Evolutionary conservation across 37 sponge, comb jelly and placozoan species (phyloP).

Genomic region (Axinella damicornis): DNA sequence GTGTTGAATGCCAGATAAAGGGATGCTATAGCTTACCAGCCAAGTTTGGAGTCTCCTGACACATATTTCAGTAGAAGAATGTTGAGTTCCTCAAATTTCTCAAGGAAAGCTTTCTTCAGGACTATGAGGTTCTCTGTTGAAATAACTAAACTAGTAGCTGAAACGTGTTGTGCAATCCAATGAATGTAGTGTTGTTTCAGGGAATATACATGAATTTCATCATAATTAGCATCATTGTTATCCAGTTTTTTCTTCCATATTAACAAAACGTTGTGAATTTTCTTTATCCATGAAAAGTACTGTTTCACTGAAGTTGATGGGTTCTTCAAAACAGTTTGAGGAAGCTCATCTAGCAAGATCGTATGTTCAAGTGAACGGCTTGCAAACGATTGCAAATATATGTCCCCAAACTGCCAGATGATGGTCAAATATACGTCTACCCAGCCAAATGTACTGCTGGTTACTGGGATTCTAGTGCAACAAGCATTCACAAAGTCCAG

Average conservation of each 20-base stretch:
- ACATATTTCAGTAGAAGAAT: slow-evolving; percentile 34
- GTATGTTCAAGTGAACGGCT: background rate
- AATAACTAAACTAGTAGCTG: slow-evolving; percentile 2
- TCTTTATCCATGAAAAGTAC: slow-evolving; percentile 64
- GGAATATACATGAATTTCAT: slow-evolving; percentile 61
- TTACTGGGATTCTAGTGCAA: slow-evolving; percentile 27
- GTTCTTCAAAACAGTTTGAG: slow-evolving; percentile 5
- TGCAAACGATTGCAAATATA: slow-evolving; percentile 16
- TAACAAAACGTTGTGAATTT: slow-evolving; percentile 26
- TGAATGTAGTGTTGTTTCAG: background rate
- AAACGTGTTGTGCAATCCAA: slow-evolving; percentile 17
- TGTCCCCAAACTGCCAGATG: slow-evolving; percentile 2
- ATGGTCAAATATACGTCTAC: background rate
- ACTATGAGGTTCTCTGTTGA: background rate
- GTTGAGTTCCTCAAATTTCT: slow-evolving; percentile 46
- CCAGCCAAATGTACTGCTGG: slow-evolving; percentile 9
- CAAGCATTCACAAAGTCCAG: slow-evolving; percentile 61
- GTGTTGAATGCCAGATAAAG: no score
- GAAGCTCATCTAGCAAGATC: slow-evolving; percentile 8
- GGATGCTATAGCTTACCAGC: slow-evolving; percentile 1
- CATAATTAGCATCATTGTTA: slow-evolving; percentile 36
- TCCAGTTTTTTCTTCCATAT: slow-evolving; percentile 44
- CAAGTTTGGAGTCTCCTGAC: slow-evolving; percentile 41
- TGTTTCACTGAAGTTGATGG: slow-evolving; percentile 16
- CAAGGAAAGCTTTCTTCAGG: background rate